Percentiles rank a stretch among this genome's conserved stretches.
Evolutionary conservation across 2,797 vertebrate species (phyloP).

Genomic region (Dipus sagitta): DNA sequence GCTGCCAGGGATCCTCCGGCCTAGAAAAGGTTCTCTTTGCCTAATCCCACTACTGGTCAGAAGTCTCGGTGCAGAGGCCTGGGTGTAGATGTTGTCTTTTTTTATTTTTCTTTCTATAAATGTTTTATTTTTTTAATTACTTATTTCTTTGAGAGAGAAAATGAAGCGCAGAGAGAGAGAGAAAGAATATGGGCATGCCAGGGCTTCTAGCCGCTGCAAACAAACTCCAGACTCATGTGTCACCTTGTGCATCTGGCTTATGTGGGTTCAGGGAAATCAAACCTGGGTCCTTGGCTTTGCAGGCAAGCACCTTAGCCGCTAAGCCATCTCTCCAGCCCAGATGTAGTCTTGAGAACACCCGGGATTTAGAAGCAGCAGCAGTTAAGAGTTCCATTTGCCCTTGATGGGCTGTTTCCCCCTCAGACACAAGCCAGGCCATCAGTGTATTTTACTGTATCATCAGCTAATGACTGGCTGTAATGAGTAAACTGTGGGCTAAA

Average conservation of each 20-base stretch:
- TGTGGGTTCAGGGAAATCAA: too few relatives aligned
- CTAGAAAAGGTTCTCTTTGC: background rate
- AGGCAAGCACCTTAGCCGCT: too few relatives aligned
- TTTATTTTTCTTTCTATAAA: too few relatives aligned
- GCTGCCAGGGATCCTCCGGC: background rate
- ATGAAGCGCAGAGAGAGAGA: too few relatives aligned
- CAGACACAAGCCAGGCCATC: background rate
- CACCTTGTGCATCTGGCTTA: too few relatives aligned
- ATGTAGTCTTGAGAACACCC: background rate
- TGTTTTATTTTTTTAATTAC: too few relatives aligned
- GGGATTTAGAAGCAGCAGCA: background rate
- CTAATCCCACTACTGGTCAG: background rate
- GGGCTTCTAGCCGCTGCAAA: too few relatives aligned
- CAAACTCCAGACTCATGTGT: too few relatives aligned
- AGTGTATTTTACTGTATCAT: background rate
- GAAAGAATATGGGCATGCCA: too few relatives aligned
- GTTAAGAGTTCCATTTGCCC: background rate
- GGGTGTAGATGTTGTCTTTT: background rate
- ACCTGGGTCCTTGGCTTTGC: too few relatives aligned
- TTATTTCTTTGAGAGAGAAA: too few relatives aligned
- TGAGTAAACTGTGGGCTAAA: background rate
- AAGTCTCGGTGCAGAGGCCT: background rate
- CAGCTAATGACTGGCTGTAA: background rate
- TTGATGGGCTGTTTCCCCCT: background rate
- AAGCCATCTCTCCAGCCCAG: too few relatives aligned